Base-by-base conservation (phyloP, 1,140 invertebrate species). In the Himalopsyche phryganea region DNA sequence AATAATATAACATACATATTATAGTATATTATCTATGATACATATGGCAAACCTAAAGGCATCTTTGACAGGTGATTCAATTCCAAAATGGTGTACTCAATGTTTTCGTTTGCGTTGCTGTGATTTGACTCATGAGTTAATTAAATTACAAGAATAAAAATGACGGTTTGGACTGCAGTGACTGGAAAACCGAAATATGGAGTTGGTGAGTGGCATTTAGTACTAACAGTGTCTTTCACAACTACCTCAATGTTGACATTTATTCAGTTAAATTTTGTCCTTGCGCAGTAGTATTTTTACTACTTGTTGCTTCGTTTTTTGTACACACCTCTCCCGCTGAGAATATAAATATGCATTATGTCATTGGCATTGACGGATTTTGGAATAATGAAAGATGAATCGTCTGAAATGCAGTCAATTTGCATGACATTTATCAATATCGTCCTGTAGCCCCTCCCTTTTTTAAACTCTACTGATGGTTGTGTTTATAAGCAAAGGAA, bases 281-380 rank as follows among this genome's bases (percentile, higher is more conserved):
- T 50, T 56, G 47, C 47, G 46, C 44, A 20, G 15, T 17, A 49
- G 54, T 9, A n/a, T n/a, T 28, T 3, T 9, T 28, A 56, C 54
- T 46, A 56, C 54, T 56, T 55, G 54, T 56, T 56, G 47, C 44
- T 23, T 49, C 47, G 19, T 48, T 49, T 56, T 56, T 49, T 49
- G 47, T 20, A 56, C 32, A 49, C 44, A 11, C 33, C 45, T 20
- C 54, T 50, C 54, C 54, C 54, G 54, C 46, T 18, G 46, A 49
- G 46, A 49, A 41, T 56, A 56, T 49, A 40, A 49, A 56, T 56
- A 49, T 19, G 46, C 19, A 41, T 56, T 56, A 42, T 42, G 23
- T 56, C 38, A 56, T 41, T 47, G 33, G 47, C 35, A 17, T 23
- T 42, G 11, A 48, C 23, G 23, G 23, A 40, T 55, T 45, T 54